Percentiles rank a stretch among this genome's conserved stretches.
Evolutionary conservation across 2,888 invertebrate species (phyloP).

Genomic region (Apotomis capreana): DNA sequence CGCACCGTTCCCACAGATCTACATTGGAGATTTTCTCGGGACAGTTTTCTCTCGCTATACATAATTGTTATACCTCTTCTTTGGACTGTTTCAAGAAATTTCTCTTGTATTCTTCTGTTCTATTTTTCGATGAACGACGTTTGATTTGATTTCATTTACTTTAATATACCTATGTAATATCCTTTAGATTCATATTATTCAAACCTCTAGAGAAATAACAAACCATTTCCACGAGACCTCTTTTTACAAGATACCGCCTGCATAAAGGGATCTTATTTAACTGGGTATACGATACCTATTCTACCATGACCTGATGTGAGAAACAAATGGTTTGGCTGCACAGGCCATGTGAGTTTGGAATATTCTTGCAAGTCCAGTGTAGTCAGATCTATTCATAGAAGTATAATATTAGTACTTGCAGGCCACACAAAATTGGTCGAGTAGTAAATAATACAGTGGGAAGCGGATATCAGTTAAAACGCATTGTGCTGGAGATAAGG

Average conservation of each 20-base stretch:
- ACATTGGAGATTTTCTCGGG: too few species aligned
- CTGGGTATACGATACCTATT: background rate
- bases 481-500: conserved; percentile 35
- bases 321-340: background rate
- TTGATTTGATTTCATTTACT: background rate
- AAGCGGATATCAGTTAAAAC: conserved; percentile 31
- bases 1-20: too few species aligned
- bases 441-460: conserved; percentile 28
- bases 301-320: background rate
- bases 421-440: conserved; percentile 1
- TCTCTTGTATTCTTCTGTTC: too few species aligned
- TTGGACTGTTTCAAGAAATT: too few species aligned
- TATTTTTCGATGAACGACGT: too few species aligned
- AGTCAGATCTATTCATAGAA: background rate
- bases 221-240: background rate
- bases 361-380: background rate
- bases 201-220: background rate
- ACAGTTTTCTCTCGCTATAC: too few species aligned
- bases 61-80: too few species aligned
- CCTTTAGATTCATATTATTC: conserved; percentile 1
- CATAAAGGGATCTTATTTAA: background rate
- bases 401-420: background rate
- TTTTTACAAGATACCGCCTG: background rate
- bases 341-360: background rate
- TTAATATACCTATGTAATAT: background rate